Evolutionary conservation across 2,797 vertebrate genomes (phyloP).

Genomic region (Crocidura indochinensis): DNA sequence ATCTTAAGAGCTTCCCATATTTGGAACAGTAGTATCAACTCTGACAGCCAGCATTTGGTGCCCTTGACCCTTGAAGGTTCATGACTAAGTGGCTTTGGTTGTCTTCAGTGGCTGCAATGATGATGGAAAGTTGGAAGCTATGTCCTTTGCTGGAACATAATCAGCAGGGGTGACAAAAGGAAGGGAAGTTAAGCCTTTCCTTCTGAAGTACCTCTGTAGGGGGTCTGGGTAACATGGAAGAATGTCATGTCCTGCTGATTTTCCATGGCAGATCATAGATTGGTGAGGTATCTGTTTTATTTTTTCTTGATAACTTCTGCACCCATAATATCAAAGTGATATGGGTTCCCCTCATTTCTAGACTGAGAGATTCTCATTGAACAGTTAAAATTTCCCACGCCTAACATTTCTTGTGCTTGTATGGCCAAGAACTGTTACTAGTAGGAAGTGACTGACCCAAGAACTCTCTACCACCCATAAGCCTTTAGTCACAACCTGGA

Average conservation of each 20-base stretch:
- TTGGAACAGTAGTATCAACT: background rate
- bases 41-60: background rate
- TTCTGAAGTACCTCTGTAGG: constrained; percentile 23
- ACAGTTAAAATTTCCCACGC: background rate
- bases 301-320: constrained; percentile 71
- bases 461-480: background rate
- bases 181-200: constrained; percentile 4
- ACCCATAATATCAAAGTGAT: constrained; percentile 24
- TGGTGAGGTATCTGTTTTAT: constrained; percentile 53
- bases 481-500: constrained; percentile 66
- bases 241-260: constrained; percentile 24
- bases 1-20: background rate
- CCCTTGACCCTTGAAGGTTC: background rate
- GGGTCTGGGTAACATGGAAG: constrained; percentile 28
- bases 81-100: background rate
- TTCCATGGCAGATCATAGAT: constrained; percentile 52
- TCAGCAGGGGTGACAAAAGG: background rate
- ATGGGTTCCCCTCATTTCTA: background rate
- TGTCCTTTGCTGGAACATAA: background rate
- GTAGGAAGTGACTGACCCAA: background rate
- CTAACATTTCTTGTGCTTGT: background rate
- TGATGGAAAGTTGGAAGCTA: background rate
- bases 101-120: background rate
- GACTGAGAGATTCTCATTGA: background rate
- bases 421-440: constrained; percentile 31